Evolutionary conservation across 2,888 invertebrate genomes (phyloP).

Genomic region (Hydrotaea diabolus): DNA sequence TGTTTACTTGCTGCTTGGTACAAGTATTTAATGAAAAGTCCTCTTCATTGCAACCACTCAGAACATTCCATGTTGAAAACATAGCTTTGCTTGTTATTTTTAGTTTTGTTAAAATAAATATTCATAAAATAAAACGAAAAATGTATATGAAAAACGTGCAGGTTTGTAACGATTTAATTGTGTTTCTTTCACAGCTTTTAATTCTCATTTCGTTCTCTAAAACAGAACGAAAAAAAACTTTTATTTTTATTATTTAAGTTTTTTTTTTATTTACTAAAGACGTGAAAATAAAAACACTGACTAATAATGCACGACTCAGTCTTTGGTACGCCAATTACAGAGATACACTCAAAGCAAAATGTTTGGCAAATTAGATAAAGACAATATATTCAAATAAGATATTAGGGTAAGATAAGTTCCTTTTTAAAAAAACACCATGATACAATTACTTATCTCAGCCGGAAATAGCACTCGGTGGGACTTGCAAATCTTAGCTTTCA

Average conservation of each 20-base stretch:
- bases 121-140: constrained; percentile 7
- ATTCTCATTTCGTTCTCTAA: background rate
- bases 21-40: background rate
- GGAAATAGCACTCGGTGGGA: too few species aligned
- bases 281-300: background rate
- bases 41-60: background rate
- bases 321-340: constrained; percentile 9
- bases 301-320: constrained; percentile 28
- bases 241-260: constrained; percentile 30
- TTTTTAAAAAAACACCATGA: too few species aligned
- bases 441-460: too few species aligned
- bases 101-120: constrained; percentile 19
- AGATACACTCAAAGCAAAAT: constrained; percentile 15
- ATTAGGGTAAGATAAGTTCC: too few species aligned
- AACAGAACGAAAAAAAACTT: constrained; percentile 8
- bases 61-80: constrained; percentile 9
- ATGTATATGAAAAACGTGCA: constrained; percentile 49
- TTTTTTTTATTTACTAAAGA: background rate
- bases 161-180: constrained; percentile 44
- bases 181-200: constrained; percentile 24
- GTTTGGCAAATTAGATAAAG: too few species aligned
- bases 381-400: too few species aligned
- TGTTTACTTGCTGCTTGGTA: background rate
- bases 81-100: constrained; percentile 2
- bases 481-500: too few species aligned